These are phyloP conservation scores for Bellardia bayeri DNA, from an alignment of 2,888 invertebrate species.

Conservation along the genomic window DNA sequence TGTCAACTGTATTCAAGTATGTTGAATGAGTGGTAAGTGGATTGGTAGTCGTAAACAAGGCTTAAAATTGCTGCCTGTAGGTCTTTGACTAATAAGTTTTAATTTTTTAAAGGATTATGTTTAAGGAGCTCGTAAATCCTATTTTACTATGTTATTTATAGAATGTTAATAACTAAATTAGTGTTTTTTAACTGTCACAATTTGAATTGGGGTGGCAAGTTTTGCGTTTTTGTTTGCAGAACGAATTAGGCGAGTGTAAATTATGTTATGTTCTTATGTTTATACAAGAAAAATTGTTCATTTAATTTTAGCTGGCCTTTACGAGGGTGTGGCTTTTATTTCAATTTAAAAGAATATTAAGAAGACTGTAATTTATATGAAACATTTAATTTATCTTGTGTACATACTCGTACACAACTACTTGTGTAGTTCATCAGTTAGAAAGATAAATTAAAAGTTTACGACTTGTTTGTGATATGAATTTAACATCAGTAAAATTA, in stretches of 20 bases:
- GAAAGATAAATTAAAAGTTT: too few species aligned
- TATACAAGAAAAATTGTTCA: not conserved
- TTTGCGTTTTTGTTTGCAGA: not conserved
- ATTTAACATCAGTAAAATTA: too few species aligned
- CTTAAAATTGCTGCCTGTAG: constrained; percentile 32
- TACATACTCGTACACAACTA: too few species aligned
- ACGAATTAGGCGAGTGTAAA: not conserved
- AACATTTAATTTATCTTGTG: too few species aligned
- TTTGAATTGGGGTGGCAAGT: constrained; percentile 4
- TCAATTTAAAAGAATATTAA: not conserved
- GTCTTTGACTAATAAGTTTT: constrained; percentile 42
- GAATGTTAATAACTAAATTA: constrained; percentile 61
- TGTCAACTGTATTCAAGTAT: constrained; percentile 19
- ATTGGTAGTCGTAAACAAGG: constrained; percentile 26
- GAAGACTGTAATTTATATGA: too few species aligned
- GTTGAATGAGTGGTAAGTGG: not conserved
- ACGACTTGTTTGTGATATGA: too few species aligned
- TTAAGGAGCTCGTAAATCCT: constrained; percentile 42
- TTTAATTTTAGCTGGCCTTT: not conserved
- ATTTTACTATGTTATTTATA: constrained; percentile 56
- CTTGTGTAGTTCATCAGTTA: too few species aligned
- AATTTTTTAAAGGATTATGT: constrained; percentile 35
- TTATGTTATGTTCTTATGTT: not conserved
- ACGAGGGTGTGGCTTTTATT: too few species aligned
- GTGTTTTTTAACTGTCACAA: constrained; percentile 20